Evolutionary conservation across 2,797 vertebrate species (phyloP).

Genomic region (Periparus ater): DNA sequence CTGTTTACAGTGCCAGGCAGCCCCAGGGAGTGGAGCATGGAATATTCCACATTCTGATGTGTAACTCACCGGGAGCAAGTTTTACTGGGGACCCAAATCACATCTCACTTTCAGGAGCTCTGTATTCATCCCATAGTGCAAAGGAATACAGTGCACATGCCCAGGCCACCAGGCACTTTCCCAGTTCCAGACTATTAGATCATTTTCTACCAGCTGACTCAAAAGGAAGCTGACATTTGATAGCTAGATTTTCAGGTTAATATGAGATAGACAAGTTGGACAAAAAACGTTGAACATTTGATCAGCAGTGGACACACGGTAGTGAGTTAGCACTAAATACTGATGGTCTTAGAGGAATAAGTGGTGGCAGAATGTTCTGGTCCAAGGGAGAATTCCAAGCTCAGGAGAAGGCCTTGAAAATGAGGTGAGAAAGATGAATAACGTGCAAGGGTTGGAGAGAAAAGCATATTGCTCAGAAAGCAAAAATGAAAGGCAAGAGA

Average conservation of each 20-base stretch:
- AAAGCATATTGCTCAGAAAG: neutral
- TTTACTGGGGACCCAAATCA: neutral
- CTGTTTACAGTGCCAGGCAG: neutral
- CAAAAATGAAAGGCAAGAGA: neutral
- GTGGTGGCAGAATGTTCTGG: neutral
- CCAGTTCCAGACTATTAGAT: neutral
- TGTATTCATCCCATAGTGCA: neutral
- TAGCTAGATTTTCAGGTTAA: neutral
- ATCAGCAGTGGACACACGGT: neutral
- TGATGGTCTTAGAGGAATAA: neutral
- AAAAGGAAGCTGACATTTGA: neutral
- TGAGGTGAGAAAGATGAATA: neutral
- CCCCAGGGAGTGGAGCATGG: rapidly evolving
- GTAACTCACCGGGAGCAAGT: rapidly evolving
- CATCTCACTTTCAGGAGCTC: neutral
- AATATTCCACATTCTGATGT: neutral
- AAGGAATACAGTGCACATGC: neutral
- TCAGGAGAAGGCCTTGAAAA: neutral
- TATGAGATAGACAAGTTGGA: neutral
- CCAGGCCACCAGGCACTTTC: neutral
- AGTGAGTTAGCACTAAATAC: neutral
- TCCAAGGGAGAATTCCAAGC: neutral
- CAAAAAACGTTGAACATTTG: neutral
- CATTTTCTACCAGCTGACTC: neutral
- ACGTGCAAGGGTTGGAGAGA: neutral